These are phyloP conservation scores for Ganaspis brasiliensis DNA, from an alignment of 2,888 invertebrate genomes.

Conservation along the genomic window DNA sequence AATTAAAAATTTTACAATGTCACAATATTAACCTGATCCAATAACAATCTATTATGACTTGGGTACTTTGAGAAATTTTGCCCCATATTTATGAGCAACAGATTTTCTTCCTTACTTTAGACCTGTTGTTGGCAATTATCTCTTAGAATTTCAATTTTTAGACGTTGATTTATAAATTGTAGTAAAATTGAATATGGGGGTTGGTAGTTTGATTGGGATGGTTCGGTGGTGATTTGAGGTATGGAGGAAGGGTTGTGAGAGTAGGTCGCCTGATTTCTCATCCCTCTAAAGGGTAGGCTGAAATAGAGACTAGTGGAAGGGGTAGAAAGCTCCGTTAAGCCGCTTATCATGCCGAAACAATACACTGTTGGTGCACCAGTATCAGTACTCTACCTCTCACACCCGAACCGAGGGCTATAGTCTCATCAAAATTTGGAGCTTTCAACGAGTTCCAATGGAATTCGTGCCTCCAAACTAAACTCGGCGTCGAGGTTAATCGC, in stretches of 20 bases:
- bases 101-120: no score
- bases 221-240: slow-evolving; percentile 57
- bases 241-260: slow-evolving; percentile 29
- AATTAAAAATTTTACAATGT: no score
- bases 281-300: slow-evolving; percentile 11
- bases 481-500: slow-evolving; percentile 62
- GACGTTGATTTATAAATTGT: neutral
- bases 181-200: neutral
- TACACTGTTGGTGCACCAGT: slow-evolving; percentile 80
- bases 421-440: slow-evolving; percentile 76
- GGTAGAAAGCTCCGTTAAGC: slow-evolving; percentile 79
- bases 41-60: no score
- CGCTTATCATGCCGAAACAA: slow-evolving; percentile 81
- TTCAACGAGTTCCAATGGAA: slow-evolving; percentile 75
- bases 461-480: slow-evolving; percentile 66
- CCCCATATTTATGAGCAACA: neutral
- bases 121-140: no score
- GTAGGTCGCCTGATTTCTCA: neutral
- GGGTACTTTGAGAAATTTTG: no score
- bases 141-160: neutral
- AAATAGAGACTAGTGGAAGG: slow-evolving; percentile 31
- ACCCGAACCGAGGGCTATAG: slow-evolving; percentile 59
- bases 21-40: no score
- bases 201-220: slow-evolving; percentile 66
- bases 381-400: slow-evolving; percentile 71